Evolutionary conservation across 2,888 invertebrate species (phyloP), one percentile per base, ranked within the genome.

Genomic region (Sesia apiformis): DNA sequence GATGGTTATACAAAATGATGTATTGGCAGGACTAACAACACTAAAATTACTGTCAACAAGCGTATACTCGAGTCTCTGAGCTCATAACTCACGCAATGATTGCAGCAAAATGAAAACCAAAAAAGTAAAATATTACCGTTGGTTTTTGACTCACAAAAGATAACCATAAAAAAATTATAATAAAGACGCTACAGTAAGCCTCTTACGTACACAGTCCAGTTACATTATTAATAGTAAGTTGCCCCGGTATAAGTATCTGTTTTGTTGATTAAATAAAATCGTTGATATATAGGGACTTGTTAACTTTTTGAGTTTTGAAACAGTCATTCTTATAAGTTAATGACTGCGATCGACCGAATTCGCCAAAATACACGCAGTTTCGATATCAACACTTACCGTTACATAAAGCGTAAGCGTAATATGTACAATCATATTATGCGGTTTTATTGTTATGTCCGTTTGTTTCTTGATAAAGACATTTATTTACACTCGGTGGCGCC

Each of bases 401-500:
- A 76, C 69, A 73, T 80, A 83, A 81, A 74, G 60, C 58, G 63
- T 56, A 54, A 56, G 53, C 55, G 55, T 56, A 57, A 57, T 55
- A 69, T 63, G 66, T 65, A 66, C 62, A 67, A 70, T 66, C 64
- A 62, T 61, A 65, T 65, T 69, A 65, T 8, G 38, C 38, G 64
- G 65, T 70, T 74, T 74, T 74, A 74, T 74, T 72, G 66, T 72
- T 67, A 69, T 72, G 67, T 63, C 63, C 58, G 66, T 69, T 53
- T 67, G 67, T 73, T 67, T 68, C 60, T 66, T 66, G 74, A 81
- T 78, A 74, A 77, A 77, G 77, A 74, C 70, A 70, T 79, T 73
- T 65, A 69, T 53, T 61, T 62, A 64, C 61, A 63, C 56, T 63
- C 63, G 63, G 60, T 60, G 60, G 57, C 63, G 50, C 50, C 50